Base-by-base conservation (phyloP, 2,888 invertebrate species). In the Archips xylosteana region DNA sequence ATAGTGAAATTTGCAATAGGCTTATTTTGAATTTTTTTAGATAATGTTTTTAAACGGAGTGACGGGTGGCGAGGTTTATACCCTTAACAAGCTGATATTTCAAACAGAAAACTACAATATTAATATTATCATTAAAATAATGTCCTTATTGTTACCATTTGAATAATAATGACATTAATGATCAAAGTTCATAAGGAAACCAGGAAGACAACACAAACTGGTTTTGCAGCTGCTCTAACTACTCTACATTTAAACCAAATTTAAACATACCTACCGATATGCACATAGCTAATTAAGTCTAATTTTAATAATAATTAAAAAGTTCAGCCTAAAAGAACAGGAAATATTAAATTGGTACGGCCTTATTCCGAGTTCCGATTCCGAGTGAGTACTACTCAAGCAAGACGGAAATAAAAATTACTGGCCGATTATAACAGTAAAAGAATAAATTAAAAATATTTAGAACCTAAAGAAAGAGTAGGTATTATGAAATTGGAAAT, bases 131-230 rank as follows among this genome's bases (percentile, higher is more conserved):
- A 49, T 5, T 49, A n/a, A 15, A 49, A 6, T 49, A 49, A 49
- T n/a, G 12, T 12, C 69, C 69, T 61, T 23, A 15, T 69, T 70
- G 32, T 54, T 32, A 54, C 42, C 62, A 57, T 63, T 57, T 13
- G n/a, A 49, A 49, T 15, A 49, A 49, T 49, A 13, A 63, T 12
- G 32, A 36, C 23, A 0, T 36, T 36, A 39, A 45, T 10, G 9
- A 45, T 12, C 62, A 39, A 70, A 51, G 51, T 45, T 57, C 54
- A 57, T 54, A 8, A 2, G 15, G 13, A 15, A 54, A 54, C 15
- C 23, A 15, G 51, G 8, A 51, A 15, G 2, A 8, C 8, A 1
- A 51, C 15, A 51, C 51, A 51, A 54, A 54, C 51, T 23, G 23
- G 51, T 54, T 54, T 6, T 54, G 15, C 51, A 54, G 8, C 9